These are phyloP conservation scores for Hycleus phaleratus DNA, from an alignment of 1,140 invertebrate species.

Conservation along the genomic window DNA sequence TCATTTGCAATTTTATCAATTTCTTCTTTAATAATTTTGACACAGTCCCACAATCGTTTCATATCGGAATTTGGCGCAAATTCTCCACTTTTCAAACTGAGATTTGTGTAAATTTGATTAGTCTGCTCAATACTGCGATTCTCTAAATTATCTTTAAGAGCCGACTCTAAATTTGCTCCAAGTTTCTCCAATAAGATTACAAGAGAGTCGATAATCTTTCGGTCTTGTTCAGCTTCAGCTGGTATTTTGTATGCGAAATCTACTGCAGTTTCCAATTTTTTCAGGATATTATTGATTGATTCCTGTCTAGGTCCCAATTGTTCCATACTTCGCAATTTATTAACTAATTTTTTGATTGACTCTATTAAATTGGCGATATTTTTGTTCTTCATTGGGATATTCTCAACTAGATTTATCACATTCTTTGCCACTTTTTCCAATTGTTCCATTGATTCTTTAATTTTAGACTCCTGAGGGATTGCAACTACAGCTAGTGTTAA, in stretches of 20 bases:
- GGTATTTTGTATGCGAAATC: background rate
- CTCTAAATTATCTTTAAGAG: no score
- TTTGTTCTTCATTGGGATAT: slow-evolving; percentile 19
- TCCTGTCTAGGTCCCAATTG: background rate
- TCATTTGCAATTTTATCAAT: slow-evolving; percentile 1
- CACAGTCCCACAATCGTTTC: background rate
- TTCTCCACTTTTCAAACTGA: background rate
- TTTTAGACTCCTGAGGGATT: slow-evolving; percentile 25
- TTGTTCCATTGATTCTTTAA: slow-evolving; percentile 31
- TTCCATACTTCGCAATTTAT: background rate
- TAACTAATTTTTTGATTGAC: background rate
- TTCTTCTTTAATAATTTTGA: slow-evolving; percentile 13
- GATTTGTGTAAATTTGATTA: background rate
- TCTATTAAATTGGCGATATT: background rate
- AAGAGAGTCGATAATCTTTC: no score
- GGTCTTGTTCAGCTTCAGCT: background rate
- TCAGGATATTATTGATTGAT: background rate
- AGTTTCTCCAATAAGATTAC: no score
- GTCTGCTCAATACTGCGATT: background rate
- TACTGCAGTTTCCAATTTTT: background rate
- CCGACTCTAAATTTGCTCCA: no score
- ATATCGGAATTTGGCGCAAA: background rate
- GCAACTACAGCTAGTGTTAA: slow-evolving; percentile 31
- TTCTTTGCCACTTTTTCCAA: slow-evolving; percentile 37
- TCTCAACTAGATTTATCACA: slow-evolving; percentile 37